These are phyloP conservation scores for Exaiptasia diaphana DNA, from an alignment of 64 coral and sea anemone species.

Conservation along the genomic window DNA sequence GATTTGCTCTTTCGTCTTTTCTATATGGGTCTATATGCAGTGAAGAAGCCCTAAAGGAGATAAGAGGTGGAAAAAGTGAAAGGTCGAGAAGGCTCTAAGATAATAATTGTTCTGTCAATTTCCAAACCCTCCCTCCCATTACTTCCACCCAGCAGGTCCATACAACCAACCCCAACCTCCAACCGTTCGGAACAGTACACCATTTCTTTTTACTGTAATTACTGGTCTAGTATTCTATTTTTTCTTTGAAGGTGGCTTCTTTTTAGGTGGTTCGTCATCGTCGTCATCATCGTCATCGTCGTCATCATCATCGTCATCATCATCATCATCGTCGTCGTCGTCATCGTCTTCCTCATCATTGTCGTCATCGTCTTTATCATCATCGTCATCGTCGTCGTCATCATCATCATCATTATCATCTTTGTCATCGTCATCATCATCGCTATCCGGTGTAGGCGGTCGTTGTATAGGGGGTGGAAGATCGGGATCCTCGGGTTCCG, in stretches of 20 bases:
- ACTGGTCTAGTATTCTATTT: too few relatives aligned
- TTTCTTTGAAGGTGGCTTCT: constrained; percentile 15
- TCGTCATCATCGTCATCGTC: constrained; percentile 61
- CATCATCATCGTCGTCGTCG: constrained; percentile 56
- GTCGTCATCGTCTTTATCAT: constrained; percentile 66
- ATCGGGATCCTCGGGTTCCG: constrained; percentile 35
- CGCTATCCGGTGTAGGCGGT: constrained; percentile 4
- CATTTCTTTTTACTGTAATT: too few relatives aligned
- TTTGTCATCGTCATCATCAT: constrained; percentile 35
- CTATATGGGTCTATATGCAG: too few relatives aligned
- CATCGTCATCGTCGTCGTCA: constrained; percentile 71
- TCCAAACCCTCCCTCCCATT: too few relatives aligned
- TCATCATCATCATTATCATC: constrained; percentile 61
- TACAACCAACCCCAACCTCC: too few relatives aligned
- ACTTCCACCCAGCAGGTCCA: too few relatives aligned
- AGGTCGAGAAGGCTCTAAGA: too few relatives aligned
- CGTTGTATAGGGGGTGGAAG: background rate
- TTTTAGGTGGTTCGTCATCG: constrained; percentile 43
- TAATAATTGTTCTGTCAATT: too few relatives aligned
- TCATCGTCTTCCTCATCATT: constrained; percentile 54
- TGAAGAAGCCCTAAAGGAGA: too few relatives aligned
- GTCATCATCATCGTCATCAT: constrained; percentile 57
- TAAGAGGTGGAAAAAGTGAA: too few relatives aligned
- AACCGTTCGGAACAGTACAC: too few relatives aligned
- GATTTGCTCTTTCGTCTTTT: too few relatives aligned